Base-by-base conservation (phyloP, 2,888 invertebrate genomes). In the Octonoba sinensis region DNA sequence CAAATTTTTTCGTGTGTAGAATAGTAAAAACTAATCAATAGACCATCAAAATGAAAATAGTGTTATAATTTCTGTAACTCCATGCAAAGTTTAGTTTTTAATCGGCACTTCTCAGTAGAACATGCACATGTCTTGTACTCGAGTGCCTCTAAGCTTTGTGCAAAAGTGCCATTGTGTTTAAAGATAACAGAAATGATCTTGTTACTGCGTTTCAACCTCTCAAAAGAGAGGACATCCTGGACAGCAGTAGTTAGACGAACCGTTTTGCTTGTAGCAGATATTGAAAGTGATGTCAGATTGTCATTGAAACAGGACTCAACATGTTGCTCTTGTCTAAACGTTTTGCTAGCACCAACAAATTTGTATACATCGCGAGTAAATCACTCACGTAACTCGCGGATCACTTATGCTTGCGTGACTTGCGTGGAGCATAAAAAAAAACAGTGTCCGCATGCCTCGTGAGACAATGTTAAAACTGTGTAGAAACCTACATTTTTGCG, bases 391-490 rank as follows among this genome's bases (percentile, higher is more conserved):
- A 75, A 75, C 75, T 67, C 60, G 36, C 65, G 69, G 69, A 69
- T 76, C 69, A 69, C 57, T 67, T 75, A 54, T 62, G 67, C 70
- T 70, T 77, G 77, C 77, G 69, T 77, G 77, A 77, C 76, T 76
- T 76, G 76, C 76, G 76, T 76, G 76, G 44, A 66, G 56, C 59
- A 67, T 60, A 49, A 46, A 64, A n/a, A n/a, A 75, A 73, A 75
- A 75, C 24, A 70, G 77, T 76, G 76, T 69, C 76, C 69, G 54
- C 54, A 56, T 67, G 60, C 44, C 66, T 66, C 75, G 60, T 75
- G 76, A 77, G 77, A 77, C 77, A 71, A 76, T 76, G 76, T 76
- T 76, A 69, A 69, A 76, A 76, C 65, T 69, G 76, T 69, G 76
- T 62, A 76, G 69, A 69, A 71, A 77, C 77, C 77, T 56, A 62